Percentiles rank a stretch among this genome's conserved stretches.
These are phyloP conservation scores for Manacus vitellinus DNA, from an alignment of 2,113 vertebrate species.

Conservation along the genomic window DNA sequence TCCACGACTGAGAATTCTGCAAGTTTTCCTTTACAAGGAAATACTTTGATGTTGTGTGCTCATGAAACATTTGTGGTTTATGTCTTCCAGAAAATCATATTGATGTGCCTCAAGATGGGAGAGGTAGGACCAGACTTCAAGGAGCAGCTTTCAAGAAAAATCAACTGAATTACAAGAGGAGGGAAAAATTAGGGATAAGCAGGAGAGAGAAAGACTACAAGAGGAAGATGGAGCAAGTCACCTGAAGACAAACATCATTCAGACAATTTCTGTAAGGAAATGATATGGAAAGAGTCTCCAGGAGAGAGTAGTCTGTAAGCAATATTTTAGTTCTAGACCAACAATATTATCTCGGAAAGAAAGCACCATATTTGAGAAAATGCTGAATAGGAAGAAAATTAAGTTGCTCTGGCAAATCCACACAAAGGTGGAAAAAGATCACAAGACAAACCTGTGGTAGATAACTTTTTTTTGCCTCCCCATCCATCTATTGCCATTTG, in stretches of 20 bases:
- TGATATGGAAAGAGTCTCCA: not conserved
- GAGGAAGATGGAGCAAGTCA: not conserved
- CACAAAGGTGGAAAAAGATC: not conserved
- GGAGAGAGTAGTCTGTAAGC: constrained; percentile 59
- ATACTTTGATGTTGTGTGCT: not conserved
- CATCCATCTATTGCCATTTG: constrained; percentile 47
- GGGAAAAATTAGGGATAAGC: not conserved
- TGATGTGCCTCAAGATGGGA: constrained; percentile 78
- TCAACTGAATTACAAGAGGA: not conserved
- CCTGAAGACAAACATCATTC: not conserved
- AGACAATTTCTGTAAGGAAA: not conserved
- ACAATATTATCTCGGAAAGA: constrained; percentile 21
- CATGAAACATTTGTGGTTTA: not conserved
- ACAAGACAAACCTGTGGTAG: not conserved
- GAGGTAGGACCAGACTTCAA: constrained; percentile 46
- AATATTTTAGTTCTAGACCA: constrained; percentile 68
- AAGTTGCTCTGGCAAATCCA: constrained; percentile 20
- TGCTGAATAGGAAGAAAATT: not conserved
- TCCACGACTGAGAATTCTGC: not conserved
- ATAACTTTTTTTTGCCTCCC: constrained; percentile 49
- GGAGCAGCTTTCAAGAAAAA: constrained; percentile 48
- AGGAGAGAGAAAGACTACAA: not conserved
- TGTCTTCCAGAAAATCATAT: constrained; percentile 65
- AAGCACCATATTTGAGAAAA: not conserved
- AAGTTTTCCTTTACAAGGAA: not conserved